Evolutionary conservation across 2,797 vertebrate species (phyloP).

Genomic region (Premnoplex brunnescens): DNA sequence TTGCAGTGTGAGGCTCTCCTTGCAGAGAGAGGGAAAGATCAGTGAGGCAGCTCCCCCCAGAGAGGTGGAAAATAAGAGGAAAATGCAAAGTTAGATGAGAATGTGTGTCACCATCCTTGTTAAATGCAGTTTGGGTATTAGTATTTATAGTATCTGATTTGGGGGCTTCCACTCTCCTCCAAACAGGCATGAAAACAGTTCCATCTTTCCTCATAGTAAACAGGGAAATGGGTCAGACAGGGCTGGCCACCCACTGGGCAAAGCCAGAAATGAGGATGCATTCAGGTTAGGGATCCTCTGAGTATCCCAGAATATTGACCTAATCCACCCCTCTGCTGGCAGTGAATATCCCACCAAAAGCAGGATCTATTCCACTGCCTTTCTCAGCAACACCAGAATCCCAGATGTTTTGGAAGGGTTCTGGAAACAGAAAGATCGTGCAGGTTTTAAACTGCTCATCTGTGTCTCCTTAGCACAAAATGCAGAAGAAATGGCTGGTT

Average conservation of each 20-base stretch:
- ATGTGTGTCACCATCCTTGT: neutral
- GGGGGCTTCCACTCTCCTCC: neutral
- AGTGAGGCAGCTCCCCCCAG: neutral
- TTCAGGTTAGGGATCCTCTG: neutral
- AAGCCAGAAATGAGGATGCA: neutral
- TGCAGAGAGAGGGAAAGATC: neutral
- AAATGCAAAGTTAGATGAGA: neutral
- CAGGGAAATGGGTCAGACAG: neutral
- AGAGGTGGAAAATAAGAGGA: neutral
- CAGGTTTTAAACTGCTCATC: neutral
- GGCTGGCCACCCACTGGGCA: neutral
- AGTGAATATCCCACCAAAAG: neutral
- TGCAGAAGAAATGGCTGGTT: neutral
- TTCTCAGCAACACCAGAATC: neutral
- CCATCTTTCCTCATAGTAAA: neutral
- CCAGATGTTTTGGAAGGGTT: neutral
- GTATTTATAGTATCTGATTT: neutral
- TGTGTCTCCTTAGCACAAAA: neutral
- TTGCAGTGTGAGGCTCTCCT: neutral
- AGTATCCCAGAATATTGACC: neutral
- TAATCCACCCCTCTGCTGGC: neutral
- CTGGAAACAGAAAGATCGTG: neutral
- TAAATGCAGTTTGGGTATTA: neutral
- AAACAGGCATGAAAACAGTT: neutral
- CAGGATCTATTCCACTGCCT: neutral